These are phyloP conservation scores for Nomada hirtipes DNA, from an alignment of 2,888 invertebrate species.

Conservation along the genomic window DNA sequence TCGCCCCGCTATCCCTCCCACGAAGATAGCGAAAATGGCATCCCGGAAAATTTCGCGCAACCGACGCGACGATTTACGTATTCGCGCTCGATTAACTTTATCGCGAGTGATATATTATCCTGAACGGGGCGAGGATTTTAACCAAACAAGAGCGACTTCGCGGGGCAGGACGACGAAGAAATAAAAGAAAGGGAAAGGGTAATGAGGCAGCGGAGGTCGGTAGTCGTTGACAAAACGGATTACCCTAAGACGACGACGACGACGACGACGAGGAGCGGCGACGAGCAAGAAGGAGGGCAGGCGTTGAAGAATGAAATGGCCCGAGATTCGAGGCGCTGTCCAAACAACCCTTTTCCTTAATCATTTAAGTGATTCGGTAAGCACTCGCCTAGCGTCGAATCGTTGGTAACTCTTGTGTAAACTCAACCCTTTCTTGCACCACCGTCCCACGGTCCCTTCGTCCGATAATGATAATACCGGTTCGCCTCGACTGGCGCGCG, in stretches of 20 bases:
- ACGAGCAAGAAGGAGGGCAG: constrained; percentile 57
- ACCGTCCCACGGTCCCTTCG: constrained; percentile 67
- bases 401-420: constrained; percentile 79
- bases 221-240: constrained; percentile 83
- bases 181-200: constrained; percentile 68
- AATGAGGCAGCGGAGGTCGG: constrained; percentile 78
- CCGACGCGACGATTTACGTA: neutral
- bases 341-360: constrained; percentile 84
- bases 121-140: neutral
- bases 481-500: constrained; percentile 35
- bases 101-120: neutral
- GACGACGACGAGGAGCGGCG: constrained; percentile 8
- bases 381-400: constrained; percentile 78
- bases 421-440: constrained; percentile 77
- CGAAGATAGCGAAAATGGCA: constrained; percentile 33
- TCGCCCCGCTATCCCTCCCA: constrained; percentile 54
- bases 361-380: constrained; percentile 84
- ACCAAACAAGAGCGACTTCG: neutral
- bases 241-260: constrained; percentile 75
- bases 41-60: constrained; percentile 4
- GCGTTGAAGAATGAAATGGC: constrained; percentile 77
- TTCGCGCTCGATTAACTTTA: neutral
- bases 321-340: constrained; percentile 79
- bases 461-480: constrained; percentile 76
- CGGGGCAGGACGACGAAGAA: neutral